Percentiles rank a stretch among this genome's conserved stretches.
These are phyloP conservation scores for Syngnathus scovelli DNA, from an alignment of 2,113 vertebrate species.

Conservation along the genomic window DNA sequence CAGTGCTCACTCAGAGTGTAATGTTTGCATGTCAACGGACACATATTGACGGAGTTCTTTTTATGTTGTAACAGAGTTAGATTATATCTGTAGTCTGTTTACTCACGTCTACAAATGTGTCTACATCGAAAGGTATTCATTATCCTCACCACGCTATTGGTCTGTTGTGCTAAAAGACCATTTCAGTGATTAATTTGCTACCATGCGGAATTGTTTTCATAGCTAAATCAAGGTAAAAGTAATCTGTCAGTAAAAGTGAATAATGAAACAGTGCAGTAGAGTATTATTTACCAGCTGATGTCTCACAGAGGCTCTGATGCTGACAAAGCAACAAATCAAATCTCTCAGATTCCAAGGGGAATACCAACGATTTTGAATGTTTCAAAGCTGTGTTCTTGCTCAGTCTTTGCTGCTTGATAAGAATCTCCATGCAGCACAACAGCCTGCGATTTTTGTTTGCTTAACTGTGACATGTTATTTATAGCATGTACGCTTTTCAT, in stretches of 20 bases:
- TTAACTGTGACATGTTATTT: neutral
- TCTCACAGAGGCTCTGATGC: neutral
- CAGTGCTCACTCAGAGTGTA: neutral
- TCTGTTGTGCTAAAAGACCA: neutral
- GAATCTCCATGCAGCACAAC: neutral
- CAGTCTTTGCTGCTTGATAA: neutral
- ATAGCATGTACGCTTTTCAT: no score
- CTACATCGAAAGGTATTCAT: neutral
- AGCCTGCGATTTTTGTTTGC: neutral
- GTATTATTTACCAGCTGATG: neutral
- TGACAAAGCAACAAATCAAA: constrained; percentile 2
- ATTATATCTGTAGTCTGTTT: neutral
- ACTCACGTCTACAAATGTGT: neutral
- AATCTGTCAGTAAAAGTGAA: neutral
- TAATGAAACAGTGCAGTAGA: neutral
- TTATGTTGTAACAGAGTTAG: neutral
- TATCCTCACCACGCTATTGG: neutral
- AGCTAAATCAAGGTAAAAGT: neutral
- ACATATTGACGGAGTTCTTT: neutral
- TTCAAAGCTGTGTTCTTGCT: neutral
- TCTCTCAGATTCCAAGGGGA: neutral
- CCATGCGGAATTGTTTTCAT: neutral
- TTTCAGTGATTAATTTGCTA: neutral
- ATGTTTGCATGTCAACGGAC: neutral
- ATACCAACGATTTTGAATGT: neutral